Conservation (phyloP, 2,888 invertebrate genomes). For the Pemphredon lugubris region DNA sequence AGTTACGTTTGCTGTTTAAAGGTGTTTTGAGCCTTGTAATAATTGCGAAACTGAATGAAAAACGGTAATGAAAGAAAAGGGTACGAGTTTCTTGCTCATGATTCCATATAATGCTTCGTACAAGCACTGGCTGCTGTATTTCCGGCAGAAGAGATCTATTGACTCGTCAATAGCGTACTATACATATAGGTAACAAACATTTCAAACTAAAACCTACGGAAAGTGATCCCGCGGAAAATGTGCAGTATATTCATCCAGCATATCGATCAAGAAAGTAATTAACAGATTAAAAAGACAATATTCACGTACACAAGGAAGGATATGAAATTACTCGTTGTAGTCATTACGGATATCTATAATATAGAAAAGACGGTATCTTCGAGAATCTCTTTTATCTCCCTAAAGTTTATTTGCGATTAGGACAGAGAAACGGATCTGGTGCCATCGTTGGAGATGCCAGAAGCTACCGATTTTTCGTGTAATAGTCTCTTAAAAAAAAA, state of each 20-base stretch:
- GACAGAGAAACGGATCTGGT: not conserved
- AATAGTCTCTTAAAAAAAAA: constrained; percentile 16
- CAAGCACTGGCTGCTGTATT: not conserved
- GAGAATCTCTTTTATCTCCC: constrained; percentile 15
- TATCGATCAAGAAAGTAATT: constrained; percentile 34
- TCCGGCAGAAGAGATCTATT: not conserved
- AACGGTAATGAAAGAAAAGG: constrained; percentile 9
- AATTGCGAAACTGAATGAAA: constrained; percentile 22
- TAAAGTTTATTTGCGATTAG: not conserved
- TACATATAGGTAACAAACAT: constrained; percentile 5
- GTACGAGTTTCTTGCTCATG: constrained; percentile 10
- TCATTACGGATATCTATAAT: constrained; percentile 28
- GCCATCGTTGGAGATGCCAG: constrained; percentile 2
- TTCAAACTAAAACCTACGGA: constrained; percentile 1
- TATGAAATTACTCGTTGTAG: constrained; percentile 28
- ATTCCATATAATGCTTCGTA: constrained; percentile 3
- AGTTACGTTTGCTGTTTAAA: constrained; percentile 4
- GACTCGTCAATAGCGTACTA: constrained; percentile 1
- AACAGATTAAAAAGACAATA: constrained; percentile 32
- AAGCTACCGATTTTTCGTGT: constrained; percentile 24
- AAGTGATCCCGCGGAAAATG: constrained; percentile 4
- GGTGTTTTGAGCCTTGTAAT: constrained; percentile 19
- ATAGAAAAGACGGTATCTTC: constrained; percentile 21
- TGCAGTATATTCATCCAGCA: constrained; percentile 1
- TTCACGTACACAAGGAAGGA: constrained; percentile 26